These are phyloP conservation scores for Brachymystax lenok DNA, from an alignment of 2,797 vertebrate species.

Conservation along the genomic window DNA sequence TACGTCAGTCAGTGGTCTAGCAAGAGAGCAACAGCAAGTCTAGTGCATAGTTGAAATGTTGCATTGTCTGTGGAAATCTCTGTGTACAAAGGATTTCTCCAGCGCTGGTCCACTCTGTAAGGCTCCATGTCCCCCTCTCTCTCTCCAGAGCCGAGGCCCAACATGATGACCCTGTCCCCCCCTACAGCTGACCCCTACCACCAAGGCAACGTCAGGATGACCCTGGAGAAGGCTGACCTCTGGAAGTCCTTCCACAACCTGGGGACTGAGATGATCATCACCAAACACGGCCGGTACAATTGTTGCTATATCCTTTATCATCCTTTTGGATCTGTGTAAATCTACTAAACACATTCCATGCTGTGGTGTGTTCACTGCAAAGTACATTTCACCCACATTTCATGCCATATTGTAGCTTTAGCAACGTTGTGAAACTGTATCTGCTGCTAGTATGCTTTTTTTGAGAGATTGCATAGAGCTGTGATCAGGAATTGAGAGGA, in stretches of 20 bases:
- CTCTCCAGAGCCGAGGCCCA: slow-evolving; percentile 50
- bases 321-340: not conserved
- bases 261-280: slow-evolving; percentile 85
- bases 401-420: not conserved
- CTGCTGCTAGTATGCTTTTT: not conserved
- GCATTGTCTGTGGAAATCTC: not conserved
- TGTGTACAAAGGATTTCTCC: not conserved
- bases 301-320: not conserved
- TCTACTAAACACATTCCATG: too few species aligned
- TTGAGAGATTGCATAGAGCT: not conserved
- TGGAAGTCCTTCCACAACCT: slow-evolving; percentile 80
- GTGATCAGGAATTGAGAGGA: not conserved
- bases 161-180: slow-evolving; percentile 33
- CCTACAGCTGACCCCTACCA: slow-evolving; percentile 51
- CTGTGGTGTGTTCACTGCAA: not conserved
- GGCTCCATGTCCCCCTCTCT: not conserved
- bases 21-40: not conserved
- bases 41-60: not conserved
- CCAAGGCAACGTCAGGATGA: slow-evolving; percentile 62
- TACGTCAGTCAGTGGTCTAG: not conserved
- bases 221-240: slow-evolving; percentile 77
- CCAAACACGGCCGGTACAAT: slow-evolving; percentile 81
- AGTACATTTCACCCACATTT: not conserved
- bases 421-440: not conserved
- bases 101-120: not conserved